Evolutionary conservation across 2,113 vertebrate genomes (phyloP).

Genomic region (Colinus virginianus): DNA sequence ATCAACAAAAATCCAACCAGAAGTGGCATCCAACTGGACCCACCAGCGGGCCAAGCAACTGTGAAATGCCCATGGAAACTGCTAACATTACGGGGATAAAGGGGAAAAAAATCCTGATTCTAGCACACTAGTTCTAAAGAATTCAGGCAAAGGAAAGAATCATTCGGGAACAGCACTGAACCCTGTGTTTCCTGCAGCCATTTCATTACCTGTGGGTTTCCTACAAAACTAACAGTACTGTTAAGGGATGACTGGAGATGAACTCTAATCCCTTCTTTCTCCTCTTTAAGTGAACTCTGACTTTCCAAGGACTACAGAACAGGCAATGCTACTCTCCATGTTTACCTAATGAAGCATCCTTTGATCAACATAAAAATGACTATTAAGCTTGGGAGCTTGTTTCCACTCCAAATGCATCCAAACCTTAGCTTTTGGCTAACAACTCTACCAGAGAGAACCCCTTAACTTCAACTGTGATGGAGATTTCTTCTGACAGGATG

Average conservation of each 20-base stretch:
- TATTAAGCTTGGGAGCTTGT: not conserved
- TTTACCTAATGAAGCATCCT: not conserved
- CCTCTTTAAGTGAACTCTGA: not conserved
- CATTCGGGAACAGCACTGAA: not conserved
- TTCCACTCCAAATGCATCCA: not conserved
- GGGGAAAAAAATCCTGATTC: conserved; percentile 59
- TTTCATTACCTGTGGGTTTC: not conserved
- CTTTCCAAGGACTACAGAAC: not conserved
- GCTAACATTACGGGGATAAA: conserved; percentile 34
- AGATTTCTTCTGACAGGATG: not conserved
- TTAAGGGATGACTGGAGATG: not conserved
- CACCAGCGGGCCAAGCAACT: not conserved
- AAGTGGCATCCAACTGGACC: conserved; percentile 12
- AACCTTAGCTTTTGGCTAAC: not conserved
- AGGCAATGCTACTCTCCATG: not conserved
- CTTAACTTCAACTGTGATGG: not conserved
- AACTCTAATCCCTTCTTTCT: not conserved
- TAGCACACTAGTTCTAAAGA: not conserved
- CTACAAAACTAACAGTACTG: not conserved
- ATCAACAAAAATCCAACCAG: conserved; percentile 23
- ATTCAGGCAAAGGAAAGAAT: not conserved
- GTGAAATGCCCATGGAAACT: not conserved
- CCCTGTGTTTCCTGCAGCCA: not conserved
- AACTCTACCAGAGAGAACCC: not conserved
- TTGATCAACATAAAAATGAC: not conserved